A percentile compares a stretch with the other conserved stretches of the same genome.
These are phyloP conservation scores for Peromyscus leucopus DNA, from an alignment of 2,113 vertebrate genomes.

Conservation along the genomic window DNA sequence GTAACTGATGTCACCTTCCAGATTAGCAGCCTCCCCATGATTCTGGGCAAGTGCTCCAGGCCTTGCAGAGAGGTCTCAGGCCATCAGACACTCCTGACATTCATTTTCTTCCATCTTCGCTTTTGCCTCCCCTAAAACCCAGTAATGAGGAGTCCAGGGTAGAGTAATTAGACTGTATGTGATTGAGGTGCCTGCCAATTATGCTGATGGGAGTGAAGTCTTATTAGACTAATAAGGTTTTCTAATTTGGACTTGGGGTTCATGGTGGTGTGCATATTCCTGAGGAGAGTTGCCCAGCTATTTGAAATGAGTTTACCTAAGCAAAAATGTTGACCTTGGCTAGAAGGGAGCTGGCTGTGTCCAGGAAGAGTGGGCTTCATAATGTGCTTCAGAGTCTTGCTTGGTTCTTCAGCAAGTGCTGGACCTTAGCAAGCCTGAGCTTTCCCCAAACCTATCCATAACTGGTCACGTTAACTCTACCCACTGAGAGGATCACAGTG, in stretches of 20 bases:
- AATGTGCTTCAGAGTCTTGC: too few relatives aligned
- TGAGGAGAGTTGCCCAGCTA: constrained; percentile 12
- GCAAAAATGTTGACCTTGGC: constrained; percentile 13
- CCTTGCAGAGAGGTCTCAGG: background rate
- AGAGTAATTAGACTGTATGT: constrained; percentile 66
- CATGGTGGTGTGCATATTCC: constrained; percentile 22
- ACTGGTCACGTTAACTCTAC: background rate
- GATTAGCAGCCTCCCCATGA: background rate
- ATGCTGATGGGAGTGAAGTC: constrained; percentile 76
- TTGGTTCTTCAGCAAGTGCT: background rate
- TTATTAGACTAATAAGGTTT: constrained; percentile 81
- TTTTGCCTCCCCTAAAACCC: background rate
- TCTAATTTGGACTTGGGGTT: constrained; percentile 72
- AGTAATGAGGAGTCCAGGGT: constrained; percentile 67
- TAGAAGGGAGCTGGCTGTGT: background rate
- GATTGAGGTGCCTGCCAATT: constrained; percentile 72
- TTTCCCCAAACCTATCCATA: background rate
- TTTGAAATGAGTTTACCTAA: constrained; percentile 67
- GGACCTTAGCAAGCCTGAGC: background rate
- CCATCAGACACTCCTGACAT: background rate
- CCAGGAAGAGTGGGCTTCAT: background rate
- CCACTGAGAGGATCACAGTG: background rate
- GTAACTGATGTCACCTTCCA: background rate
- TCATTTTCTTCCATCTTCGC: background rate
- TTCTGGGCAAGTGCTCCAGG: background rate